phyloP scores from a whole-genome alignment of 2,888 invertebrate genomes.

The Troilus luridus region DNA sequence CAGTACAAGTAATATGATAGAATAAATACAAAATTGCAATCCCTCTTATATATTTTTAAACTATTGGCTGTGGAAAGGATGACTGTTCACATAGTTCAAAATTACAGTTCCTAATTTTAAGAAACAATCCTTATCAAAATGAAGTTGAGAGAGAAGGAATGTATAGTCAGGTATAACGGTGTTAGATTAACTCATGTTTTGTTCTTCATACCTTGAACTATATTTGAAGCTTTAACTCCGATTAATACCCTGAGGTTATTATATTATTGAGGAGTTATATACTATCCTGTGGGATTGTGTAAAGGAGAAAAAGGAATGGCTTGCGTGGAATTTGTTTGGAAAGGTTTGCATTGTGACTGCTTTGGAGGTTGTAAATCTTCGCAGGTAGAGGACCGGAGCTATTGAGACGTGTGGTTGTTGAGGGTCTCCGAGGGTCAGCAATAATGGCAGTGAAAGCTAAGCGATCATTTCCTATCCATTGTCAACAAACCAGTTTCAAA shows the following conservation, averaged over 20 bases:
- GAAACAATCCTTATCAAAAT: too few relatives aligned
- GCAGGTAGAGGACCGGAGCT: background rate
- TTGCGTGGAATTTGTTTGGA: constrained; percentile 36
- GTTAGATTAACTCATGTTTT: background rate
- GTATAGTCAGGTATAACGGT: too few relatives aligned
- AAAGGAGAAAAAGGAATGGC: background rate
- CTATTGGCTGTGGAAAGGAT: too few relatives aligned
- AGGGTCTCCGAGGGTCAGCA: background rate
- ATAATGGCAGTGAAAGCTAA: constrained; percentile 13
- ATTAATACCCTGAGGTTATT: background rate
- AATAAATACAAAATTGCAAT: too few relatives aligned
- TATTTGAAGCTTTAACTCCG: background rate
- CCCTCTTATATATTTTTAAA: too few relatives aligned
- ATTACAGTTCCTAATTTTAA: too few relatives aligned
- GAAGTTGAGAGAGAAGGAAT: too few relatives aligned
- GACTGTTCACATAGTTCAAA: too few relatives aligned
- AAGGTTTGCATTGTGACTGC: constrained; percentile 36
- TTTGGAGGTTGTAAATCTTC: background rate
- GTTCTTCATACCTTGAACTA: background rate
- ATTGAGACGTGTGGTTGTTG: constrained; percentile 33
- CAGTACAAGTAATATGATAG: too few relatives aligned
- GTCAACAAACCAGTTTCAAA: constrained; percentile 30
- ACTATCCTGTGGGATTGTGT: background rate
- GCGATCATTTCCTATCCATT: background rate
- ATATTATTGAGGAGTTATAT: background rate